Base-by-base conservation (phyloP, 2,113 vertebrate species). In the Lichenostomus cassidix region DNA sequence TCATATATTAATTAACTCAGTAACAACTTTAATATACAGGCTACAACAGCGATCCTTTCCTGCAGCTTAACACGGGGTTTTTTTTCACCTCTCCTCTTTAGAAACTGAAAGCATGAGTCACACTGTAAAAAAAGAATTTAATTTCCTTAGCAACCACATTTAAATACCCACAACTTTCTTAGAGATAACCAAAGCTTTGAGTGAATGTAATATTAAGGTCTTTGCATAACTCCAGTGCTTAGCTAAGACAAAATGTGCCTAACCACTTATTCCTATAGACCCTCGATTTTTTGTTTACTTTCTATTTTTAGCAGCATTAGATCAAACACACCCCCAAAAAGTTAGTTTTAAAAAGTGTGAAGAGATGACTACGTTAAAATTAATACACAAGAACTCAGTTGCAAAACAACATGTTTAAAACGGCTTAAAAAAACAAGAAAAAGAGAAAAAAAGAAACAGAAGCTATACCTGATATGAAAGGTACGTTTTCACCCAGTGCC, bases 401-500 rank as follows among this genome's bases (percentile, higher is more conserved):
- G 90, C 77, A 91, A 89, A 95, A 95, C 39, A 97, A 83, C 50
- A 97, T 47, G 74, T 80, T 92, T 96, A 96, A 97, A 97, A 96
- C 17, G 20, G 60, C 24, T 93, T 89, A 70, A 95, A 81, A 89
- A 95, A 95, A 89, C n/a, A 87, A 31, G 92, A 92, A 91, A 83
- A 73, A 22, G 74, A 22, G 29, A 83, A 97, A 88, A 97, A 97
- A 94, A 94, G 58, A 75, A 94, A 94, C 92, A 89, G 93, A 96
- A 97, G 79, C 82, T 98, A 98, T 98, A 98, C 97, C 97, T 98
- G 97, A 93, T 97, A 95, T 71, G 97, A 97, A 97, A 97, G 96
- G 95, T 98, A 97, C 96, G 83, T 93, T 97, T 98, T 98, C 98
- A 97, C 94, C 95, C 95, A 97, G 93, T 94, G 94, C 96, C 97